Base-by-base conservation (phyloP, 1,140 invertebrate genomes). In the Lanistes nyassanus region DNA sequence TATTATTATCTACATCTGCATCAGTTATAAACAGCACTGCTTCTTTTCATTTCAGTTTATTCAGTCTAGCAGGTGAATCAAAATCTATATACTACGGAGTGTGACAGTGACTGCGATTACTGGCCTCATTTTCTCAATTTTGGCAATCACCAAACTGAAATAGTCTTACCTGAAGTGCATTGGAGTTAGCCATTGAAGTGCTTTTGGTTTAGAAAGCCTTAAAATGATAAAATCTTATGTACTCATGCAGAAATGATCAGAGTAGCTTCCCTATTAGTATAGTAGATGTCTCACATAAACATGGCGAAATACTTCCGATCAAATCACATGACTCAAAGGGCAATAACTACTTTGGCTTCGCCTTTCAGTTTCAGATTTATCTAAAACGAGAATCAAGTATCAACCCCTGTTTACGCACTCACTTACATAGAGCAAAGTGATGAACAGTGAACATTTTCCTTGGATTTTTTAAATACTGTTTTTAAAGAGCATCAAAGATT, bases 271-370 rank as follows among this genome's bases (percentile, higher is more conserved):
- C 34, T 56, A 70, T 60, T n/a, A 0, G 31, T 53, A 19, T 42
- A 21, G 36, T 60, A 34, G 53, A 42, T 42, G 56, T 58, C 19
- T 72, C 55, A 72, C 23, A 53, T 60, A 72, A 72, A 72, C 70
- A 72, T 72, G 70, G 70, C 70, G 70, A 72, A 62, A 72, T 16
- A 72, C 70, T 72, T 72, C 70, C 70, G 70, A 72, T 72, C 37
- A 42, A 21, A 37, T 72, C 70, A 72, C 70, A 72, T 72, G 70
- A 72, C 70, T 2, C 3, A 7, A 70, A 62, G 70, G 70, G 70
- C 26, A 29, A 56, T 42, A 72, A 72, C 70, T 62, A 36, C 3
- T 34, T 31, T 47, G 9, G 42, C 42, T n/a, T n/a, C n/a, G n/a
- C n/a, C n/a, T n/a, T n/a, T n/a, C n/a, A n/a, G n/a, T n/a, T n/a